Conservation (phyloP, 2,113 vertebrate genomes). For the Saguinus imperator region DNA sequence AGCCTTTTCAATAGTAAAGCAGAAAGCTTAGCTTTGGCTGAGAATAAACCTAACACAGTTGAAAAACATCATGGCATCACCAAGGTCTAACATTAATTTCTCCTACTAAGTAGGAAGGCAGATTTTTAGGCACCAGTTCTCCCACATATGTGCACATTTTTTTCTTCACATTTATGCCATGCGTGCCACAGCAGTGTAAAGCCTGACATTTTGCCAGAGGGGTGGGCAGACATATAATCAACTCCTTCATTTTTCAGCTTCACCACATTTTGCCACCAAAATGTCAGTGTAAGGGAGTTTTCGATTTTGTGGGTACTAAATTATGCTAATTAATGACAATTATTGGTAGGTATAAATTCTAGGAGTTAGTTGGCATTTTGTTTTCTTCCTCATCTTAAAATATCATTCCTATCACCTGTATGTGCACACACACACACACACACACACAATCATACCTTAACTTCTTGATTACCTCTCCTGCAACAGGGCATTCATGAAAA, state of each 20-base stretch:
- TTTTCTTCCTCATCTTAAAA: not conserved
- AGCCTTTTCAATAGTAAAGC: not conserved
- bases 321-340: not conserved
- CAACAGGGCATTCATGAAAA: not conserved
- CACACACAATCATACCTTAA: not conserved
- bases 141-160: rapidly evolving
- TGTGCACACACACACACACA: not conserved
- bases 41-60: not conserved
- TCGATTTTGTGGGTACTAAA: not conserved
- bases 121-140: not conserved
- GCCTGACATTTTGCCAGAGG: not conserved
- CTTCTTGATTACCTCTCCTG: not conserved
- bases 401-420: not conserved
- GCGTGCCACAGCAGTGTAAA: not conserved
- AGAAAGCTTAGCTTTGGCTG: not conserved
- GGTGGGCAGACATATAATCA: not conserved
- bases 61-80: not conserved
- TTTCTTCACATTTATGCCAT: not conserved
- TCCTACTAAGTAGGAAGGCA: not conserved
- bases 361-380: not conserved
- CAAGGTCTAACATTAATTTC: not conserved
- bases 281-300: not conserved
- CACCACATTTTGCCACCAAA: not conserved
- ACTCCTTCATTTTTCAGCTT: not conserved
- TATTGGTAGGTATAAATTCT: not conserved